Conservation (phyloP, 2,113 vertebrate genomes). For the Gambusia affinis region DNA sequence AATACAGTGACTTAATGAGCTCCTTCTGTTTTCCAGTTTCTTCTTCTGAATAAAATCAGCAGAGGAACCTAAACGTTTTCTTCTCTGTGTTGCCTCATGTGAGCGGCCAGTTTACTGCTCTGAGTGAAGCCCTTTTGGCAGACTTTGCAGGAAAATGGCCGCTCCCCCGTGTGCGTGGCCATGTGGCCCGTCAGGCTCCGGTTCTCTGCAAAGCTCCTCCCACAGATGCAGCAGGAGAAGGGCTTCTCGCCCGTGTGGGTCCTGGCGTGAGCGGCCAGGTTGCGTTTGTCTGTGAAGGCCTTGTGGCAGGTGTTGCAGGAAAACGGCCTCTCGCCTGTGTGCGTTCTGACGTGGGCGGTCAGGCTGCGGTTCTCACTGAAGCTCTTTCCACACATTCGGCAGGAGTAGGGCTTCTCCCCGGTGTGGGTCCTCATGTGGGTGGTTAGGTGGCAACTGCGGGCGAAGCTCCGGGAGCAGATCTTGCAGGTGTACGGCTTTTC, state of each 20-base stretch:
- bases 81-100: background rate
- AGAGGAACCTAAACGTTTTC: background rate
- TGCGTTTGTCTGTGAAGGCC: background rate
- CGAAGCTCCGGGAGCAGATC: background rate
- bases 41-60: no score
- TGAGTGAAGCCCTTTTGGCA: background rate
- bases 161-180: background rate
- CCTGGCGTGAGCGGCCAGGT: background rate
- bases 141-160: background rate
- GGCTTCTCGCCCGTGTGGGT: background rate
- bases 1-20: no score
- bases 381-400: background rate
- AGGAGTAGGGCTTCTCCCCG: background rate
- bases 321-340: background rate
- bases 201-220: background rate
- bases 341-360: background rate
- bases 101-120: background rate
- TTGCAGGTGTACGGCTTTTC: background rate
- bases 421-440: background rate
- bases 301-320: background rate
- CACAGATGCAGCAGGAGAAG: background rate
- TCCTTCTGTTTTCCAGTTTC: no score
- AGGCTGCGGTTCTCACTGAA: background rate
- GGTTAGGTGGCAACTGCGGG: background rate
- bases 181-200: background rate